Evolutionary conservation across 2,113 vertebrate species (phyloP).

Genomic region (Paramormyrops kingsleyae): DNA sequence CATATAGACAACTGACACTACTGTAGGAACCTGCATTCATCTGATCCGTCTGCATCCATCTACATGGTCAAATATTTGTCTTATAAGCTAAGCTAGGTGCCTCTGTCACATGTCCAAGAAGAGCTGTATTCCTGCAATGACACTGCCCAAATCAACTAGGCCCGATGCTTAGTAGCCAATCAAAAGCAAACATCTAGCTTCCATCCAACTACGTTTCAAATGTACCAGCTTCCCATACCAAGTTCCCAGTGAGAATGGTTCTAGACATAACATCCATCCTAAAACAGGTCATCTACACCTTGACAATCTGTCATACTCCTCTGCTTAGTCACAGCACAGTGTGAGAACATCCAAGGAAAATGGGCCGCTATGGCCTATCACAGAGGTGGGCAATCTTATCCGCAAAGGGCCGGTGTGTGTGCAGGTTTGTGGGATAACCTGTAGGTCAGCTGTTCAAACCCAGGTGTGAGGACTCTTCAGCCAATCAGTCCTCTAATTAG

Average conservation of each 20-base stretch:
- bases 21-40: background rate
- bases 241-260: background rate
- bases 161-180: background rate
- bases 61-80: background rate
- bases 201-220: background rate
- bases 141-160: background rate
- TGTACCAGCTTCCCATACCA: background rate
- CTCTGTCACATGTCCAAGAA: background rate
- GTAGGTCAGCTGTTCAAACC: too few relatives aligned
- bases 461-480: too few relatives aligned
- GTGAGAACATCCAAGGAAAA: background rate
- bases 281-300: background rate
- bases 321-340: background rate
- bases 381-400: too few relatives aligned
- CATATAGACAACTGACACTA: background rate
- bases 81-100: background rate
- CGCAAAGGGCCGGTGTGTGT: too few relatives aligned
- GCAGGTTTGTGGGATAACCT: too few relatives aligned
- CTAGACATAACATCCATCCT: background rate
- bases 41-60: background rate
- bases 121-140: background rate
- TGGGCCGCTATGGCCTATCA: background rate
- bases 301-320: background rate
- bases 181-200: background rate
- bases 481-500: too few relatives aligned